A percentile compares a stretch with the other conserved stretches of the same genome.
Evolutionary conservation across 2,113 vertebrate genomes (phyloP).

Genomic region (Atherinomorus stipes): DNA sequence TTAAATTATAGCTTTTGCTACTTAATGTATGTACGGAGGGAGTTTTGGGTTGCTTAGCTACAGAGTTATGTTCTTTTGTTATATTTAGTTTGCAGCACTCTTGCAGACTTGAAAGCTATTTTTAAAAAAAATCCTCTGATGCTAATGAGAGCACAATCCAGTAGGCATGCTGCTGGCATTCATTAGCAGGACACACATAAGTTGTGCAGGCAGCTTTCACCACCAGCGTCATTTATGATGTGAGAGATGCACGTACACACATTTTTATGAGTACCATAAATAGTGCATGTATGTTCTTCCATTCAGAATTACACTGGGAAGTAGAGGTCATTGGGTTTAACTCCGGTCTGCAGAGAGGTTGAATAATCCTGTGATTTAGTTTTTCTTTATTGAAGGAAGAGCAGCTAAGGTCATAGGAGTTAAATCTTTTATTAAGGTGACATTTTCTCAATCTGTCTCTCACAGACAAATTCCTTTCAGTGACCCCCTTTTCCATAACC

Average conservation of each 20-base stretch:
- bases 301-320: constrained; percentile 8
- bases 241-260: neutral
- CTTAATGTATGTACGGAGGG: neutral
- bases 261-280: constrained; percentile 13
- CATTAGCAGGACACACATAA: constrained; percentile 26
- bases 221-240: constrained; percentile 1
- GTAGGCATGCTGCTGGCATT: constrained; percentile 16
- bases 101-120: constrained; percentile 31
- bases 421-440: constrained; percentile 41
- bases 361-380: constrained; percentile 48
- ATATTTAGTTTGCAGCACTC: constrained; percentile 19
- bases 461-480: neutral
- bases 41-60: constrained; percentile 17
- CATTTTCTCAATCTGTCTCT: neutral
- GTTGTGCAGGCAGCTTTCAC: neutral
- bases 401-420: constrained; percentile 20
- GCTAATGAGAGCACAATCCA: constrained; percentile 31
- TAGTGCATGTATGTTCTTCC: constrained; percentile 14
- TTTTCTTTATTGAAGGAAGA: constrained; percentile 39
- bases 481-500: neutral
- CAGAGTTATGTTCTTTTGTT: constrained; percentile 20
- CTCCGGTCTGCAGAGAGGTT: constrained; percentile 45
- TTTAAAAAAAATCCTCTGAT: constrained; percentile 28
- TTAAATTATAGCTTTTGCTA: neutral
- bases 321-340: constrained; percentile 36